Evolutionary conservation across 2,113 vertebrate species (phyloP).

Genomic region (Zingel zingel): DNA sequence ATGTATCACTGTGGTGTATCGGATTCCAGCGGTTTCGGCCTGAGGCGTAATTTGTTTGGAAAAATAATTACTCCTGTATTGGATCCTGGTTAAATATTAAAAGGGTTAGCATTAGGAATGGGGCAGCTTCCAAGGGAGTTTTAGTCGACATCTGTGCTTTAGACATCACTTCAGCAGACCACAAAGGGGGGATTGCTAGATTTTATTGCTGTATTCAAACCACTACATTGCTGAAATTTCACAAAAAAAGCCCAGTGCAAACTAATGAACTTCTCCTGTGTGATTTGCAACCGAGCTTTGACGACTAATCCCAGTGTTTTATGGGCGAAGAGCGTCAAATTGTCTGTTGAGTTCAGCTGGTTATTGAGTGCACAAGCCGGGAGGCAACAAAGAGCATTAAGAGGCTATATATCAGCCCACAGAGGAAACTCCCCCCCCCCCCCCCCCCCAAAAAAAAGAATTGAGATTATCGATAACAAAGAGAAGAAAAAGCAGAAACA

Average conservation of each 20-base stretch:
- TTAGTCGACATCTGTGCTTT: constrained; percentile 30
- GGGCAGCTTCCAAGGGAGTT: constrained; percentile 55
- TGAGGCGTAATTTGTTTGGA: constrained; percentile 84
- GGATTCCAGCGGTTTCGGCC: constrained; percentile 77
- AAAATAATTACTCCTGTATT: constrained; percentile 85
- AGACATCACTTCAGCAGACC: constrained; percentile 27
- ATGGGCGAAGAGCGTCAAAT: constrained; percentile 59
- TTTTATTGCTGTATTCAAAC: constrained; percentile 42
- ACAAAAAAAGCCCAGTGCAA: constrained; percentile 24
- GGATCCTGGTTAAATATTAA: constrained; percentile 85
- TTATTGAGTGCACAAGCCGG: constrained; percentile 65
- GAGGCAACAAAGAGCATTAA: constrained; percentile 63
- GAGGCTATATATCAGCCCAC: constrained; percentile 50
- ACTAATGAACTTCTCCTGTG: constrained; percentile 64
- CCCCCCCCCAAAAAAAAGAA: neutral
- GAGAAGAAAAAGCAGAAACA: constrained; percentile 22
- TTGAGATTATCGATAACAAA: constrained; percentile 40
- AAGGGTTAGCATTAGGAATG: constrained; percentile 77
- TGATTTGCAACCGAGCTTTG: constrained; percentile 49
- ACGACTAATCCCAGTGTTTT: constrained; percentile 73
- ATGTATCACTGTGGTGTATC: constrained; percentile 79
- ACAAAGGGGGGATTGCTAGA: neutral
- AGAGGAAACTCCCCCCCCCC: neutral
- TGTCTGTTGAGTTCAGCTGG: constrained; percentile 70
- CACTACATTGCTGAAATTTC: constrained; percentile 42